These are phyloP conservation scores for Drosophila pandora DNA, from an alignment of 1,140 invertebrate genomes.

Conservation along the genomic window DNA sequence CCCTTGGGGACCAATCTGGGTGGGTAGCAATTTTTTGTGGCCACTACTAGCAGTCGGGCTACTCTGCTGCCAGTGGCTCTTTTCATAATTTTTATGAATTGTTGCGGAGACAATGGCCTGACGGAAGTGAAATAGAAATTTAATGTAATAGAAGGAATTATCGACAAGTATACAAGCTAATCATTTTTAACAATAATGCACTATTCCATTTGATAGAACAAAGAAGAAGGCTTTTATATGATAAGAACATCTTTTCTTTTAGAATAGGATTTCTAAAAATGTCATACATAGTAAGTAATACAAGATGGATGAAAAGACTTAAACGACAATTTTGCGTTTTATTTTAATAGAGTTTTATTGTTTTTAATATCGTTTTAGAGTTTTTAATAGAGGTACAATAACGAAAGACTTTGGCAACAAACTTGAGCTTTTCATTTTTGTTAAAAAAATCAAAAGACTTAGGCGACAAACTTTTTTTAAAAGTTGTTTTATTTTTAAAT, in stretches of 20 bases:
- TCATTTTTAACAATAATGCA: background rate
- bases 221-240: background rate
- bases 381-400: too few species aligned
- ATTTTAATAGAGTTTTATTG: too few species aligned
- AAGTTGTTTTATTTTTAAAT: too few species aligned
- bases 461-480: background rate
- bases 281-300: too few species aligned
- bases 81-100: constrained; percentile 81
- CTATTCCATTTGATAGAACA: background rate
- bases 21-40: constrained; percentile 43
- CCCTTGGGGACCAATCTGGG: constrained; percentile 80
- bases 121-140: constrained; percentile 30
- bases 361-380: too few species aligned
- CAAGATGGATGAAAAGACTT: too few species aligned
- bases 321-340: too few species aligned
- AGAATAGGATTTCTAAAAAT: too few species aligned
- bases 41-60: background rate
- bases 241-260: too few species aligned
- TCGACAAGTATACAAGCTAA: background rate
- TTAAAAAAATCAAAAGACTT: too few species aligned
- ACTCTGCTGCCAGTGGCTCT: constrained; percentile 18
- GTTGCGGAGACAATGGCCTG: constrained; percentile 33
- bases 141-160: background rate
- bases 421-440: too few species aligned
- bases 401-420: too few species aligned